These are phyloP conservation scores for Potamarius usumacintae DNA, from an alignment of 2,113 vertebrate genomes.

Conservation along the genomic window DNA sequence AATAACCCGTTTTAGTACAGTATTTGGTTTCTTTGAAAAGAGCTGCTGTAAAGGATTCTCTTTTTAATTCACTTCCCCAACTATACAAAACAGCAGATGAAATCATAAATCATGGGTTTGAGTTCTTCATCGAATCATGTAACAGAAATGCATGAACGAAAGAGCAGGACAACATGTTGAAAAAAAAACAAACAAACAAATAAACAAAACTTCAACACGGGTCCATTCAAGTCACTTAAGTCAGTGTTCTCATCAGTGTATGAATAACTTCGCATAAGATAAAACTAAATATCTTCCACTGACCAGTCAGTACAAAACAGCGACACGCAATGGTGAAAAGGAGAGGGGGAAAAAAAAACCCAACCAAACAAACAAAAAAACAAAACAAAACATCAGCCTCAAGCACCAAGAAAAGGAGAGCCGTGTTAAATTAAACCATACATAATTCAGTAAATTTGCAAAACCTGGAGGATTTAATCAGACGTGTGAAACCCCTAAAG, in stretches of 20 bases:
- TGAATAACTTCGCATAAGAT: slow-evolving; percentile 26
- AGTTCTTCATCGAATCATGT: slow-evolving; percentile 31
- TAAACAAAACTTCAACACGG: slow-evolving; percentile 20
- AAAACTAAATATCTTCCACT: slow-evolving; percentile 35
- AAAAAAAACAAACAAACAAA: not conserved
- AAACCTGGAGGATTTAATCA: not conserved
- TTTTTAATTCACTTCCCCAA: not conserved
- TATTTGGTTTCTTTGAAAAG: slow-evolving; percentile 45
- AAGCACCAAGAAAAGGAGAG: not conserved
- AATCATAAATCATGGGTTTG: slow-evolving; percentile 25
- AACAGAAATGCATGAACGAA: slow-evolving; percentile 18
- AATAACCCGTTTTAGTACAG: slow-evolving; percentile 44
- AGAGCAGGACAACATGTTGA: slow-evolving; percentile 12
- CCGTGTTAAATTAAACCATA: not conserved
- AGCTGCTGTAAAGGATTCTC: slow-evolving; percentile 9
- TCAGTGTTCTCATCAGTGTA: slow-evolving; percentile 38
- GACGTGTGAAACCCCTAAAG: not conserved
- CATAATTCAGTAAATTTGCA: slow-evolving; percentile 5
- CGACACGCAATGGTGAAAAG: slow-evolving; percentile 3
- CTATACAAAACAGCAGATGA: slow-evolving; percentile 31
- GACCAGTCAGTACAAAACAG: slow-evolving; percentile 44
- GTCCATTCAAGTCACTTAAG: slow-evolving; percentile 38
- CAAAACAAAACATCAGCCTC: not conserved
- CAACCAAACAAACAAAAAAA: not conserved
- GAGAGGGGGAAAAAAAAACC: not conserved